These are phyloP conservation scores for Diploscapter pachys DNA, from an alignment of 1,140 invertebrate genomes.

Conservation along the genomic window DNA sequence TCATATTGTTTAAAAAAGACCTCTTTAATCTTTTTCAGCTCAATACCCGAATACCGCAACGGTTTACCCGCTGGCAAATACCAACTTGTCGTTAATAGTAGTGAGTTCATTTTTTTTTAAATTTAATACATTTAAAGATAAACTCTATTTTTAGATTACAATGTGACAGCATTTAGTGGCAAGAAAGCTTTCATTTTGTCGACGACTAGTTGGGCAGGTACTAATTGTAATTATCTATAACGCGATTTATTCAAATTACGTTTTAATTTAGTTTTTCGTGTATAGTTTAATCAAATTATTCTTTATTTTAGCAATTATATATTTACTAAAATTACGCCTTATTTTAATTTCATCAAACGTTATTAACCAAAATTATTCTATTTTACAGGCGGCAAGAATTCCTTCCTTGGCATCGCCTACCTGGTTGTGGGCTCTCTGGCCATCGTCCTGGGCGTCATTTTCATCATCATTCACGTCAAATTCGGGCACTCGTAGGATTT, in stretches of 20 bases:
- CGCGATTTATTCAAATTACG: no score
- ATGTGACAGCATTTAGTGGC: constrained; percentile 83
- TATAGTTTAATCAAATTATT: no score
- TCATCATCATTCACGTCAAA: constrained; percentile 80
- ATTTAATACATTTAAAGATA: background rate
- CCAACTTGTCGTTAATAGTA: constrained; percentile 25
- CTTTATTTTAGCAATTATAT: no score
- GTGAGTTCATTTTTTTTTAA: constrained; percentile 11
- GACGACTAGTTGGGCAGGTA: constrained; percentile 79
- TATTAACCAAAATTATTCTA: no score
- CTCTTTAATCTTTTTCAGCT: no score
- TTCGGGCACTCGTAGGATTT: constrained; percentile 61
- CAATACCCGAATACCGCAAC: constrained; percentile 8
- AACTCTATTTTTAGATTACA: constrained; percentile 65
- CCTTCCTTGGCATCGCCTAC: constrained; percentile 95
- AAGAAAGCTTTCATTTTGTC: constrained; percentile 88
- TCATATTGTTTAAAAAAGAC: no score
- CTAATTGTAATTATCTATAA: no score
- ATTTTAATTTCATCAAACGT: no score
- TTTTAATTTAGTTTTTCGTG: no score
- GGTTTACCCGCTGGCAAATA: constrained; percentile 30
- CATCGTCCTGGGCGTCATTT: constrained; percentile 79
- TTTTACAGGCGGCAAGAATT: constrained; percentile 80
- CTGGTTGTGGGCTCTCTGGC: constrained; percentile 92
- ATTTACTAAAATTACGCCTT: no score